A percentile compares a stretch with the other conserved stretches of the same genome.
Conservation (phyloP, 2,888 invertebrate species). For the Oscheius sp. region DNA sequence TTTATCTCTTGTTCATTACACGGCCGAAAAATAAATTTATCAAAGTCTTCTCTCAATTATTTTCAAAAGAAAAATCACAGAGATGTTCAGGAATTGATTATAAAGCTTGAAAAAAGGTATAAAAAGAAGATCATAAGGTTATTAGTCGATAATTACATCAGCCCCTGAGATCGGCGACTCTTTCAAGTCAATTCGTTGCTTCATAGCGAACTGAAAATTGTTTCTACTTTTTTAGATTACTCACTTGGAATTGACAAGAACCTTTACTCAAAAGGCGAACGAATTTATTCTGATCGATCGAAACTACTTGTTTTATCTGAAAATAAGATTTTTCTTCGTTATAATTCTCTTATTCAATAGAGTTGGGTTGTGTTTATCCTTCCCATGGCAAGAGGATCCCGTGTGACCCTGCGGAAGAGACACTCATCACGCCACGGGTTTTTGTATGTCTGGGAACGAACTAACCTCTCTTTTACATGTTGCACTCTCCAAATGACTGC, state of each 20-base stretch:
- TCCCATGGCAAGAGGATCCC: background rate
- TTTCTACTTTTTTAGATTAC: too few relatives aligned
- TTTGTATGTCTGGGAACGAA: background rate
- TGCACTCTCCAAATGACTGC: conserved; percentile 44
- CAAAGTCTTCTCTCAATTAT: too few relatives aligned
- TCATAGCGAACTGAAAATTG: conserved; percentile 69
- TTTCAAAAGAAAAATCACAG: conserved; percentile 10
- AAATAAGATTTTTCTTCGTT: conserved; percentile 7
- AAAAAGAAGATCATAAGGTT: background rate
- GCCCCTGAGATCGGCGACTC: conserved; percentile 51
- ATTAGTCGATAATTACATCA: conserved; percentile 27
- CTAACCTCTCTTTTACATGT: conserved; percentile 57
- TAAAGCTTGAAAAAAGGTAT: conserved; percentile 1
- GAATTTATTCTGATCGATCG: conserved; percentile 55
- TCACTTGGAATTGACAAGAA: conserved; percentile 68
- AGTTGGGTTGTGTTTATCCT: background rate
- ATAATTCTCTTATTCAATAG: background rate
- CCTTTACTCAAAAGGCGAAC: conserved; percentile 67
- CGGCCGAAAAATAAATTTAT: too few relatives aligned
- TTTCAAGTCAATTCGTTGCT: conserved; percentile 67
- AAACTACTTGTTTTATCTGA: conserved; percentile 51
- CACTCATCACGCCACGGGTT: background rate
- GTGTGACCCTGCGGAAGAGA: background rate
- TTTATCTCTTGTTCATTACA: background rate
- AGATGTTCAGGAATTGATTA: background rate